Evolutionary conservation across 2,888 invertebrate genomes (phyloP), one percentile per base, ranked within the genome.

Genomic region (Mechanitis mazaeus): DNA sequence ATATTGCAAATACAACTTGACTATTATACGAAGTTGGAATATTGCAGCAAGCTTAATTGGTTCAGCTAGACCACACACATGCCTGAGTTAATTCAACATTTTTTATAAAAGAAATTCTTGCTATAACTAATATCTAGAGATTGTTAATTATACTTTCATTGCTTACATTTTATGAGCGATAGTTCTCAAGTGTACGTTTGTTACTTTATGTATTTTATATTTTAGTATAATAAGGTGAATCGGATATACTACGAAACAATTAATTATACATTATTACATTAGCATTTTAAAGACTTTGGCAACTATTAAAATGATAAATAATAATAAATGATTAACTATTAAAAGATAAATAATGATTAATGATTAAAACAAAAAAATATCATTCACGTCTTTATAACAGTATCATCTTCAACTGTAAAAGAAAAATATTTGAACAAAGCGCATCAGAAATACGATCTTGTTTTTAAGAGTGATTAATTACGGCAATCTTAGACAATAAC

Each of bases 11-110:
- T 6, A 42, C 9, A 7, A 9, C 9, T 9, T 42, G 20, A 20
- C 20, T 20, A 42, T 42, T 58, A 59, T 55, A 61, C 63, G 58
- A 65, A 61, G 55, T 55, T 57, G 61, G 63, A 65, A 61, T 65
- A 61, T 61, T 61, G 61, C 59, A 65, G 45, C 54, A 45, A 12
- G 35, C 50, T 63, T 54, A 47, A 65, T 60, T 38, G 28, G 63
- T 45, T 57, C 56, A 35, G 56, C 42, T 46, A 33, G 50, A 11
- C 50, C 60, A 54, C 55, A 65, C 60, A 54, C 55, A 65, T 46
- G 58, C 58, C 60, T 45, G 56, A 61, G 56, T 54, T 60, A 63
- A 45, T 65, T 61, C 54, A 61, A 60, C 50, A 56, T 60, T 59
- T 58, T 55, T 55, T 54, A 56, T 63, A 42, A 63, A 65, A 63